phyloP scores from a whole-genome alignment of 2,113 vertebrate species.

The Oreochromis tanganicae region DNA sequence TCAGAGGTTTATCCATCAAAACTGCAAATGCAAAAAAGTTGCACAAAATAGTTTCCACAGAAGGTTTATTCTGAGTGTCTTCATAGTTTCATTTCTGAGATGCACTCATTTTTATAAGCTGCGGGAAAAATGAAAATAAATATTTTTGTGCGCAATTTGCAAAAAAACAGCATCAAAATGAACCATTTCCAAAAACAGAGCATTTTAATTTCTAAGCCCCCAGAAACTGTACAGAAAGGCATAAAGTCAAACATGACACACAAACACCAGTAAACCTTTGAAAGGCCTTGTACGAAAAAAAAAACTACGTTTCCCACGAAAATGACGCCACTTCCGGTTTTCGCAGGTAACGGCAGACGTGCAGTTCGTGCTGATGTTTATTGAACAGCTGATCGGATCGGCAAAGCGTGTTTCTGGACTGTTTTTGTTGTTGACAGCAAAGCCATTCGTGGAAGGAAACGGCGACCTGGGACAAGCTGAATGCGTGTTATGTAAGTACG shows the following conservation, averaged over 20 bases:
- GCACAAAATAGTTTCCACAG: neutral
- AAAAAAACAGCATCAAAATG: neutral
- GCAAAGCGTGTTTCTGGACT: neutral
- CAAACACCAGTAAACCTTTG: neutral
- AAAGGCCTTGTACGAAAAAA: rapidly evolving
- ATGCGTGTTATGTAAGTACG: rapidly evolving
- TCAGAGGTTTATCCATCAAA: neutral
- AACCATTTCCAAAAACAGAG: rapidly evolving
- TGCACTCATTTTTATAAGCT: rapidly evolving
- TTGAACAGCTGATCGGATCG: neutral
- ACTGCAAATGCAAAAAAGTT: neutral
- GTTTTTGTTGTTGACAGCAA: rapidly evolving
- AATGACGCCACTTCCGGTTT: neutral
- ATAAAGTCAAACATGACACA: neutral
- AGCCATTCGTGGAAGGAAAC: neutral
- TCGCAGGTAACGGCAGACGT: rapidly evolving
- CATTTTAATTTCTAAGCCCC: too few species aligned
- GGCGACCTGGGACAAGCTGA: neutral
- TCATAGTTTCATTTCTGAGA: neutral
- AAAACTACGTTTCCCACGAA: rapidly evolving
- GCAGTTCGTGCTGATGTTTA: rapidly evolving
- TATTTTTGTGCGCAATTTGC: neutral
- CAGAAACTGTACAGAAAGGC: neutral
- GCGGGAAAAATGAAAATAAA: neutral
- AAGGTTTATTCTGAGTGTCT: rapidly evolving